A percentile compares a stretch with the other conserved stretches of the same genome.
Evolutionary conservation across 2,797 vertebrate species (phyloP).

Genomic region (Gymnoscopelus braueri): DNA sequence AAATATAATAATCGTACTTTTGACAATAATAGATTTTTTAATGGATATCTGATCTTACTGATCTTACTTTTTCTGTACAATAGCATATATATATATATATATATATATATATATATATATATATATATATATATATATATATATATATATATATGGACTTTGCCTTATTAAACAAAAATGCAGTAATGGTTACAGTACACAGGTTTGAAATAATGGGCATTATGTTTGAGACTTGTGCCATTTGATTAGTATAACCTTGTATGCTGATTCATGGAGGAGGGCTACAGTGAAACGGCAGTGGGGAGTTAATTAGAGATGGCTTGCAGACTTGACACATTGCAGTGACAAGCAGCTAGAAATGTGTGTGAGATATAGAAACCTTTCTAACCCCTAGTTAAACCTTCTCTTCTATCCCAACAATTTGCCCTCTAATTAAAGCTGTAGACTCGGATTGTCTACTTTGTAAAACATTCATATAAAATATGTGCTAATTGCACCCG

Average conservation of each 20-base stretch:
- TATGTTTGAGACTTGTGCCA: conserved; percentile 57
- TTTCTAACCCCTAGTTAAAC: conserved; percentile 79
- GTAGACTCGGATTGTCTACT: conserved; percentile 59
- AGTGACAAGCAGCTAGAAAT: conserved; percentile 76
- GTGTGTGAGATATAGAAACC: conserved; percentile 75
- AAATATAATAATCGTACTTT: conserved; percentile 29
- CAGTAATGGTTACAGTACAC: conserved; percentile 46
- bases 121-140: too few species aligned
- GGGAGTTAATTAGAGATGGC: conserved; percentile 78
- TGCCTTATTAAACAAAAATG: conserved; percentile 47
- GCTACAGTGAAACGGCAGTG: conserved; percentile 55
- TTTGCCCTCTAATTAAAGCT: conserved; percentile 80
- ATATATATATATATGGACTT: too few species aligned
- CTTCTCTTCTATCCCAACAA: conserved; percentile 68
- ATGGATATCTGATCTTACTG: conserved; percentile 16
- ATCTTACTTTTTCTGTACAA: not conserved
- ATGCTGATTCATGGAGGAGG: conserved; percentile 75
- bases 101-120: too few species aligned
- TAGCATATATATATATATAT: too few species aligned
- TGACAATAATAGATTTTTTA: conserved; percentile 8
- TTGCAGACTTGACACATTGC: conserved; percentile 78
- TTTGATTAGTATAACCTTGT: conserved; percentile 72
- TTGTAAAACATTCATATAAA: conserved; percentile 49
- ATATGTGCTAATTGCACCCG: conserved; percentile 64
- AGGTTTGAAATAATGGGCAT: conserved; percentile 65